Base-by-base conservation (phyloP, 2,113 vertebrate species). In the Tachuris rubrigastra region DNA sequence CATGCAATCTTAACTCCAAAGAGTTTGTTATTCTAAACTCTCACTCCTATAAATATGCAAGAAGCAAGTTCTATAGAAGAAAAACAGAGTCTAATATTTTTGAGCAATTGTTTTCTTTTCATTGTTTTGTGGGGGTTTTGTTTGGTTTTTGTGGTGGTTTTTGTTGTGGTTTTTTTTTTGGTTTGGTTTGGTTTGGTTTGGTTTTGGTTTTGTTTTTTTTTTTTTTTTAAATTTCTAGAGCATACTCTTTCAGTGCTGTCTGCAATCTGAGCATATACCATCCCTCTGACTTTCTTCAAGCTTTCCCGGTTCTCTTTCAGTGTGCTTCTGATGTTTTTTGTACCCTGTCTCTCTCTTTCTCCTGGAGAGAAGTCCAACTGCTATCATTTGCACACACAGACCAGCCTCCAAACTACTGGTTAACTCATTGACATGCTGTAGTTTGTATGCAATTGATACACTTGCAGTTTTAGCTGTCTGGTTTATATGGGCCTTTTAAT, bases 301-400 rank as follows among this genome's bases (percentile, higher is more conserved):
- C 10, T 62, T 88, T 69, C 4, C 2, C 65, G 13, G 1, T 20
- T 77, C 11, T 50, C 53, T 85, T 66, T 58, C 15, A 31, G 10
- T 58, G 31, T 5, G 1, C 7, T 73, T 87, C 41, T 47, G 25
- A 44, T 83, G 39, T 13, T 46, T 90, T 84, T 63, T 2, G 2
- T 27, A 7, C 8, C 19, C 27, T 20, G 8, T 25, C 25, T 8
- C 19, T 8, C 9, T 18, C 25, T 66, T 10, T 59, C 7, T 46
- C 9, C 30, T 35, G 27, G 42, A 67, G n/a, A 89, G 9, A 30
- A 55, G 16, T 79, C 62, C 62, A 68, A 37, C 53, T 87, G 62
- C 37, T 47, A 42, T 7, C 24, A 85, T n/a, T 27, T 2, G 0
- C 0, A 0, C 27, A 20, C 16, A 28, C 5, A 55, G 47, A 14